These are phyloP conservation scores for Serrognathus titanus DNA, from an alignment of 2,888 invertebrate species.

Conservation along the genomic window DNA sequence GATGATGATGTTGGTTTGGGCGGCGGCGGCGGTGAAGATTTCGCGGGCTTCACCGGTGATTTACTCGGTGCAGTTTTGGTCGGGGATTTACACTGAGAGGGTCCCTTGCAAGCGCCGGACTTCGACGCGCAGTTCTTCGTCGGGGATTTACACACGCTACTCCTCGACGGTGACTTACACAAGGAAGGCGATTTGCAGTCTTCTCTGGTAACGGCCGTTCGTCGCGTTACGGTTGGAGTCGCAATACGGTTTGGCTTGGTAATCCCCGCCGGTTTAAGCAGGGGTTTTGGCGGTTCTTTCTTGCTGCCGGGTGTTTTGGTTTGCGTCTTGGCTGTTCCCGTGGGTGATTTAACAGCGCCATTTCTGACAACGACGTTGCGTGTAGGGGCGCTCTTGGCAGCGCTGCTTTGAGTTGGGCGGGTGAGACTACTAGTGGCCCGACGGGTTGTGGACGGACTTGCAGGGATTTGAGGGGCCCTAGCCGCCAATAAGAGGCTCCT, in stretches of 20 bases:
- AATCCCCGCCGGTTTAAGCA: slow-evolving; percentile 4
- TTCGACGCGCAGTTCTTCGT: slow-evolving; percentile 10
- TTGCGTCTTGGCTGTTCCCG: slow-evolving; percentile 13
- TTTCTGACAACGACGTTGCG: slow-evolving; percentile 20
- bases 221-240: slow-evolving; percentile 12
- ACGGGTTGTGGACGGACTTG: slow-evolving; percentile 51
- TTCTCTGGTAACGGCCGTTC: slow-evolving; percentile 6
- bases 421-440: slow-evolving; percentile 48
- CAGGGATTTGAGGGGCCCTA: slow-evolving; percentile 51
- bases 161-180: slow-evolving; percentile 14
- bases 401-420: slow-evolving; percentile 59
- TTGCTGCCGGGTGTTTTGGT: slow-evolving; percentile 9
- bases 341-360: slow-evolving; percentile 12
- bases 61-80: slow-evolving; percentile 15
- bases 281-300: slow-evolving; percentile 11
- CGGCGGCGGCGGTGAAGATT: slow-evolving; percentile 1
- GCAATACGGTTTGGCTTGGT: slow-evolving; percentile 7
- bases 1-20: slow-evolving; percentile 3
- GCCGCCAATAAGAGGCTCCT: slow-evolving; percentile 54
- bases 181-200: slow-evolving; percentile 18
- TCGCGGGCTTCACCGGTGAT: slow-evolving; percentile 18
- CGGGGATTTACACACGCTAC: slow-evolving; percentile 11
- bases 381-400: slow-evolving; percentile 53
- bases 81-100: slow-evolving; percentile 18
- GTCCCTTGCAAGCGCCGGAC: slow-evolving; percentile 7